These are phyloP conservation scores for Euphydryas editha DNA, from an alignment of 2,888 invertebrate genomes.

Conservation along the genomic window DNA sequence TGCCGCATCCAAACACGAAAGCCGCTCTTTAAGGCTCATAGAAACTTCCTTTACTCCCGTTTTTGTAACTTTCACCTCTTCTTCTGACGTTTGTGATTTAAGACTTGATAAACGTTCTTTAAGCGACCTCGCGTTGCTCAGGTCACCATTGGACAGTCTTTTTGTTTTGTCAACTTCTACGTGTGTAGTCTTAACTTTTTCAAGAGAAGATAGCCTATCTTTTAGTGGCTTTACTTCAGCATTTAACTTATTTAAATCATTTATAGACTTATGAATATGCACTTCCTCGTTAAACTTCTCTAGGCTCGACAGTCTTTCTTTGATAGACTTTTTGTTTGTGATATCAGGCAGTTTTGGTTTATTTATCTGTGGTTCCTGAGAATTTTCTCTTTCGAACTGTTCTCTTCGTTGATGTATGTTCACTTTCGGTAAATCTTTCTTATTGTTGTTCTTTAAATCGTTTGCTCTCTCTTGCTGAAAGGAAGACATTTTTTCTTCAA, in stretches of 20 bases:
- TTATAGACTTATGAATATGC: conserved; percentile 71
- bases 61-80: conserved; percentile 67
- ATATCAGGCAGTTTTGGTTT: conserved; percentile 85
- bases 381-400: conserved; percentile 89
- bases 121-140: conserved; percentile 70
- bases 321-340: conserved; percentile 86
- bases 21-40: conserved; percentile 80
- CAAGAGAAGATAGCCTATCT: conserved; percentile 85
- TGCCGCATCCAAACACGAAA: conserved; percentile 78
- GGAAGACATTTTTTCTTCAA: conserved; percentile 85
- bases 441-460: conserved; percentile 77
- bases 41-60: conserved; percentile 78
- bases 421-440: conserved; percentile 89
- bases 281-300: conserved; percentile 86
- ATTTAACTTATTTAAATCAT: conserved; percentile 78
- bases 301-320: conserved; percentile 87
- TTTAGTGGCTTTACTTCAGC: conserved; percentile 86
- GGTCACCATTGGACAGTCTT: conserved; percentile 74
- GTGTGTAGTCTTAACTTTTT: conserved; percentile 79
- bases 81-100: conserved; percentile 75
- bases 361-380: conserved; percentile 76
- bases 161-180: conserved; percentile 76
- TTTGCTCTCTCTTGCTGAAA: conserved; percentile 79
- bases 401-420: conserved; percentile 92
- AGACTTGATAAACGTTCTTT: conserved; percentile 78